Evolutionary conservation across 2,113 vertebrate genomes (phyloP).

Genomic region (Cephalopholis sonnerati): DNA sequence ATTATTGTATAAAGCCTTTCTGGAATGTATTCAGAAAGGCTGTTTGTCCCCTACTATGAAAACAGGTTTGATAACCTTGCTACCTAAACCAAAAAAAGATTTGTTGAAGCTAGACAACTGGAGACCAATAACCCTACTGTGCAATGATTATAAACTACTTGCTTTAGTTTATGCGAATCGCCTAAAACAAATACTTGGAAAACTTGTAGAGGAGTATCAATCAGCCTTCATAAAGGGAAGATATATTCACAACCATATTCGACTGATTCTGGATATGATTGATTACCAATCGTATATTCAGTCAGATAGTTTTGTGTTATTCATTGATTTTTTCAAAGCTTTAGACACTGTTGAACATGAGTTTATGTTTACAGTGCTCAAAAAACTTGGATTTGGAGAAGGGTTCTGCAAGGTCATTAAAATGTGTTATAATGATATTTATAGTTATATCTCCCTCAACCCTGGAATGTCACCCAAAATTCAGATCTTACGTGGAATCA

Average conservation of each 20-base stretch:
- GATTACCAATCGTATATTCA: background rate
- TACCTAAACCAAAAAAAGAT: background rate
- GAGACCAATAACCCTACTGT: conserved; percentile 16
- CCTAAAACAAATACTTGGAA: background rate
- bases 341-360: background rate
- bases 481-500: background rate
- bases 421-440: background rate
- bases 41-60: background rate
- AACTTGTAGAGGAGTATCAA: background rate
- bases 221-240: background rate
- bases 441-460: background rate
- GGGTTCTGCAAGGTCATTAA: background rate
- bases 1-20: background rate
- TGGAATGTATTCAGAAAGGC: background rate
- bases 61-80: conserved; percentile 4
- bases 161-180: background rate
- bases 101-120: background rate
- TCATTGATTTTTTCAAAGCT: background rate
- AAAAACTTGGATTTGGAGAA: background rate
- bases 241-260: background rate
- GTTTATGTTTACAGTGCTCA: background rate
- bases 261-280: conserved; percentile 23
- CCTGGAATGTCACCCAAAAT: background rate
- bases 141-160: conserved; percentile 12
- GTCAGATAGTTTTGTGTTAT: background rate